These are phyloP conservation scores for Dolichopus griseipennis DNA, from an alignment of 2,888 invertebrate species.

Conservation along the genomic window DNA sequence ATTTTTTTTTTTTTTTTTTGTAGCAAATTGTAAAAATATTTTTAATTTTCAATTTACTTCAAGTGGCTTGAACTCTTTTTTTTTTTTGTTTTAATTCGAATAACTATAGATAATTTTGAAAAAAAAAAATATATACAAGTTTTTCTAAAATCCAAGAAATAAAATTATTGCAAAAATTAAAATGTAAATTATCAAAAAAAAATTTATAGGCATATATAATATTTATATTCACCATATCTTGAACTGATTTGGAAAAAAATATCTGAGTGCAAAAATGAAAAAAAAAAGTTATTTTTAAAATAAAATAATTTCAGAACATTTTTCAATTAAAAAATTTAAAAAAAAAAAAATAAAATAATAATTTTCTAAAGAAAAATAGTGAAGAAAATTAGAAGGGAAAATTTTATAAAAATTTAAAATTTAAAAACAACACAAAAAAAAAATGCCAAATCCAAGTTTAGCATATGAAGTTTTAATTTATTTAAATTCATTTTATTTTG, in stretches of 20 bases:
- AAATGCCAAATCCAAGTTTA: conserved; percentile 64
- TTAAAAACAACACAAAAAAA: conserved; percentile 7
- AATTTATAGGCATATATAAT: no score
- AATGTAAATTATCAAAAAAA: no score
- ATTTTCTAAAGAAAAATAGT: neutral
- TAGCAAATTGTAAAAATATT: neutral
- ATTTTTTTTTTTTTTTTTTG: no score
- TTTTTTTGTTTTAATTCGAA: neutral
- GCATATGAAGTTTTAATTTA: conserved; percentile 76
- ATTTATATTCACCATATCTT: no score
- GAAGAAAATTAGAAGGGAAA: conserved; percentile 1
- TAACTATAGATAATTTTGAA: neutral
- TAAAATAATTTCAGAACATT: neutral
- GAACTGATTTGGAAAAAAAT: no score
- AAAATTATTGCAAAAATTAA: neutral
- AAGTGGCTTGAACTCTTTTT: neutral
- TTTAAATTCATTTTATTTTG: conserved; percentile 77
- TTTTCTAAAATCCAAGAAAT: neutral
- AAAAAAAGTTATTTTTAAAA: conserved; percentile 5
- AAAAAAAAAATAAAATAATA: conserved; percentile 5
- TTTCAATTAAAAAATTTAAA: neutral
- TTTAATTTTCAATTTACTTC: neutral
- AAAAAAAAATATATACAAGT: neutral
- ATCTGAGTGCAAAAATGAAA: neutral
- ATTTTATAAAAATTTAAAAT: neutral